Conservation (phyloP, 2,797 vertebrate genomes). For the Cheirogaleus major region DNA sequence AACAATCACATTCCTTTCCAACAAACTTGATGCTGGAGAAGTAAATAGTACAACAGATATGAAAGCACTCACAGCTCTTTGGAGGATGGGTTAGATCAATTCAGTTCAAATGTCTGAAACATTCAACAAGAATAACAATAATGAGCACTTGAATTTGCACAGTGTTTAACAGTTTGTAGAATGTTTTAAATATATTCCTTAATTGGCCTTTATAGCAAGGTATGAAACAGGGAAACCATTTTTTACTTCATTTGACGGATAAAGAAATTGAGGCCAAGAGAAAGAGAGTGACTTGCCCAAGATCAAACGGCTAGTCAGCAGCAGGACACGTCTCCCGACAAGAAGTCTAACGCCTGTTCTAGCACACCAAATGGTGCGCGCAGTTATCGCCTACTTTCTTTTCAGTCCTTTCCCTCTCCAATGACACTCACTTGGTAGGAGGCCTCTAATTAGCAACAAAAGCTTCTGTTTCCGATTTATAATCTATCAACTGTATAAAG, state of each 20-base stretch:
- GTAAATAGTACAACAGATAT: not conserved
- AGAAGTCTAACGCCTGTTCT: not conserved
- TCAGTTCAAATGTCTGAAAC: not conserved
- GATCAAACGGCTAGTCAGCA: not conserved
- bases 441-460: constrained; percentile 24
- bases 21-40: not conserved
- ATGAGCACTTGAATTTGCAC: not conserved
- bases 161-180: not conserved
- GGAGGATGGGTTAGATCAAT: not conserved
- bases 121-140: not conserved
- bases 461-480: constrained; percentile 13
- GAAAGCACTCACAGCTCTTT: not conserved
- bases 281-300: not conserved
- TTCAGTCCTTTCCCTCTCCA: not conserved
- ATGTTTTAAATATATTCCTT: constrained; percentile 12
- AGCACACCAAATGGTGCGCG: not conserved
- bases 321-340: not conserved
- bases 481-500: constrained; percentile 2
- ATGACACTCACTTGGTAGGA: not conserved
- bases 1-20: not conserved
- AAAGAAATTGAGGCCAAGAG: constrained; percentile 5
- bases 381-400: not conserved
- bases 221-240: not conserved
- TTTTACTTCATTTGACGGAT: not conserved
- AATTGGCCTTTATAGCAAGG: not conserved